A percentile compares a stretch with the other conserved stretches of the same genome.
Conservation (phyloP, 2,113 vertebrate genomes). For the Macquaria australasica region DNA sequence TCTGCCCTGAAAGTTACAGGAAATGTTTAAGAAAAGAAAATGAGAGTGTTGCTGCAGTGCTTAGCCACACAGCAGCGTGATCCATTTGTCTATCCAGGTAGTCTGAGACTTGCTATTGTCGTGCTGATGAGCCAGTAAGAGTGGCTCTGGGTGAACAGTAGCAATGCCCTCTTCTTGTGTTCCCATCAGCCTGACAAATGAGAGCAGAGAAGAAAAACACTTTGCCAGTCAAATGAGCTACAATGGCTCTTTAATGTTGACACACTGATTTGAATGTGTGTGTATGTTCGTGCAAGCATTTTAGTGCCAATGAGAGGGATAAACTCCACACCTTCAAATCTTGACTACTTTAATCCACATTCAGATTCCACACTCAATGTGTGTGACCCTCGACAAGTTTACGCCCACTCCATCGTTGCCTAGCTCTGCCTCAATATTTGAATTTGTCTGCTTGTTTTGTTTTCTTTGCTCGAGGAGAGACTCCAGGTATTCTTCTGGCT, state of each 20-base stretch:
- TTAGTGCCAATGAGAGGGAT: background rate
- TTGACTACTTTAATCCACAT: conserved; percentile 22
- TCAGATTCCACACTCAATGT: background rate
- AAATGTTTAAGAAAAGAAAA: background rate
- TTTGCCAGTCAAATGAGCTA: conserved; percentile 41
- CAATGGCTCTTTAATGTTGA: conserved; percentile 40
- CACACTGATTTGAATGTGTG: conserved; percentile 28
- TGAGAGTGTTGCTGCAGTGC: background rate
- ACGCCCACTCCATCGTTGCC: background rate
- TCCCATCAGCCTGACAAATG: conserved; percentile 46
- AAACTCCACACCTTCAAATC: conserved; percentile 1
- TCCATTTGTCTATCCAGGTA: background rate
- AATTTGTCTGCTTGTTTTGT: background rate
- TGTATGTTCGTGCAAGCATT: conserved; percentile 8
- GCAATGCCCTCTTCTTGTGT: conserved; percentile 6
- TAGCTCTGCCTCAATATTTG: background rate
- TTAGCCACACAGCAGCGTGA: background rate
- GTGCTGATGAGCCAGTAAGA: conserved; percentile 8
- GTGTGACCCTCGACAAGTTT: conserved; percentile 8
- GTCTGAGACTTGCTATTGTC: background rate
- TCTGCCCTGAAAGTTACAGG: background rate
- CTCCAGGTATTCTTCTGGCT: conserved; percentile 34
- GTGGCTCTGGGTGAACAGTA: background rate
- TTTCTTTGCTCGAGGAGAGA: conserved; percentile 7
- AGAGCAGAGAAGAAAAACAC: conserved; percentile 27